Conservation (phyloP, 2,888 invertebrate species). For the Sminthurinus aureus region DNA sequence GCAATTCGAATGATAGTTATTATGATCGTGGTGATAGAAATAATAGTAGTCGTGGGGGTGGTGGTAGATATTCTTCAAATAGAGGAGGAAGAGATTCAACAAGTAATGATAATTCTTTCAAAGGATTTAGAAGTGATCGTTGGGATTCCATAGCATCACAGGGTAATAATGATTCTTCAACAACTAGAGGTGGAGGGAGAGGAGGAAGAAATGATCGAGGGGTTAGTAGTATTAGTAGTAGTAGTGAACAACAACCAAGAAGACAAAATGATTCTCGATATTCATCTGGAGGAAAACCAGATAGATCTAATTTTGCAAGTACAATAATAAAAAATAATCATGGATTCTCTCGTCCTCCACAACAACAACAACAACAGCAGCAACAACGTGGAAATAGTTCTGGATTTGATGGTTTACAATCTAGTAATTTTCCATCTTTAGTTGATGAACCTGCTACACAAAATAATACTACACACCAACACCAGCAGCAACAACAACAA, state of each 20-base stretch:
- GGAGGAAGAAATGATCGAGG: background rate
- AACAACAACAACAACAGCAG: background rate
- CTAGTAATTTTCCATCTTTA: slow-evolving; percentile 38
- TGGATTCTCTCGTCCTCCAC: background rate
- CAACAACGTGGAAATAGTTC: background rate
- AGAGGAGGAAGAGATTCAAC: background rate
- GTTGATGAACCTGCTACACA: slow-evolving; percentile 14
- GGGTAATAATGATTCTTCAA: slow-evolving; percentile 1
- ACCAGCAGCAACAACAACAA: background rate
- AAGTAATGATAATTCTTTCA: slow-evolving; percentile 5
- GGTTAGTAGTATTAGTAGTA: no score
- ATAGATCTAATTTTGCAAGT: slow-evolving; percentile 7
- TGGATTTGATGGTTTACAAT: slow-evolving; percentile 28
- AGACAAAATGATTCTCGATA: slow-evolving; percentile 12
- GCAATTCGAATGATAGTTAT: background rate
- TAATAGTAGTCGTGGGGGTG: slow-evolving; percentile 5
- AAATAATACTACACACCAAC: background rate
- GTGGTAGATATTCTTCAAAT: background rate
- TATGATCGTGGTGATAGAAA: slow-evolving; percentile 30
- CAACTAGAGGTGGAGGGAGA: background rate
- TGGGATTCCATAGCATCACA: background rate
- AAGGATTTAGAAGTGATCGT: slow-evolving; percentile 22
- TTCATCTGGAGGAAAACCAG: background rate
- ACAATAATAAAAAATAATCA: slow-evolving; percentile 16
- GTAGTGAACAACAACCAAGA: background rate